These are phyloP conservation scores for Pheosia tremula DNA, from an alignment of 2,888 invertebrate species.

Conservation along the genomic window DNA sequence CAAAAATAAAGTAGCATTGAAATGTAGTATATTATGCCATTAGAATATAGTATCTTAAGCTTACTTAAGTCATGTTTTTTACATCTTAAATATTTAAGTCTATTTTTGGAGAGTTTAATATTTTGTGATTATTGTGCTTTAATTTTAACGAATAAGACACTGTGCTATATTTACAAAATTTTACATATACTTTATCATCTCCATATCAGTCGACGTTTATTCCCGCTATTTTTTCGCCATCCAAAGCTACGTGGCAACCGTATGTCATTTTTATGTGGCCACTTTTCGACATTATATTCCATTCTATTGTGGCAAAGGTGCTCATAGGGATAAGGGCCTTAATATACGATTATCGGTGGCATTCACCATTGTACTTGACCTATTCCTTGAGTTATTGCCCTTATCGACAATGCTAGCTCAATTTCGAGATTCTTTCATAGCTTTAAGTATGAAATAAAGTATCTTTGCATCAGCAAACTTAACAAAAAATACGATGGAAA, in stretches of 20 bases:
- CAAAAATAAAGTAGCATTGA: not conserved
- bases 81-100: no score
- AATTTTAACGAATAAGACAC: not conserved
- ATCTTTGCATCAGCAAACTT: conserved; percentile 1
- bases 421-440: conserved; percentile 60
- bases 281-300: conserved; percentile 83
- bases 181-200: conserved; percentile 34
- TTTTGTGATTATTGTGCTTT: no score
- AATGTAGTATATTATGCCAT: no score
- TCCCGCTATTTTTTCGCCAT: conserved; percentile 55
- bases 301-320: conserved; percentile 82
- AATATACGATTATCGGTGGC: conserved; percentile 84
- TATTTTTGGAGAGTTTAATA: no score
- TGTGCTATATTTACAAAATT: conserved; percentile 21
- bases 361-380: conserved; percentile 83
- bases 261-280: conserved; percentile 84
- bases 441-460: conserved; percentile 29
- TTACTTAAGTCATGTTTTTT: no score
- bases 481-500: not conserved
- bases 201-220: conserved; percentile 38
- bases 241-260: conserved; percentile 61
- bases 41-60: no score
- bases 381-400: conserved; percentile 76
- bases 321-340: conserved; percentile 81
- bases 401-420: conserved; percentile 71